Conservation (phyloP, 2,113 vertebrate genomes). For the Psammodynastes pulverulentus region DNA sequence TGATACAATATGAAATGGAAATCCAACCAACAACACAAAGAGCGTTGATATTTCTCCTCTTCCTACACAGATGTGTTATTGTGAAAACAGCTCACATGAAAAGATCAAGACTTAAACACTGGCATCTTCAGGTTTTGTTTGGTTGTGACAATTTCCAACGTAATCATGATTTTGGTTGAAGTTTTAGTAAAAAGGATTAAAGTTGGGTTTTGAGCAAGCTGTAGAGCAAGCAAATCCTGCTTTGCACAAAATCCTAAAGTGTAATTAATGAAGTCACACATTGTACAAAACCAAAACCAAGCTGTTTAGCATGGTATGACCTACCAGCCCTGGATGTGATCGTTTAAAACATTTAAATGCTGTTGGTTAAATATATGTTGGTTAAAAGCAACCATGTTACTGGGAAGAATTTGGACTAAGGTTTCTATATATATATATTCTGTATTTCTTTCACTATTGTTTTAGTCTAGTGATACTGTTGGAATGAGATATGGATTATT, state of each 20-base stretch:
- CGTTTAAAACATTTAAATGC: neutral
- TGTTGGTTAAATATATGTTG: neutral
- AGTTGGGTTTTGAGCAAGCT: neutral
- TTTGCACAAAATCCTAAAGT: neutral
- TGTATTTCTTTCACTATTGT: neutral
- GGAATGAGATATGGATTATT: neutral
- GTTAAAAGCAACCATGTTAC: neutral
- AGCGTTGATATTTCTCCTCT: neutral
- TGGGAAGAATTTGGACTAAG: neutral
- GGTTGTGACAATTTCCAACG: neutral
- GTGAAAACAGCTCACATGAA: neutral
- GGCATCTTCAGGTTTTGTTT: neutral
- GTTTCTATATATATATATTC: neutral
- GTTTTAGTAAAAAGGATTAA: neutral
- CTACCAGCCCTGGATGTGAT: neutral
- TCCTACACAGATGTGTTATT: neutral
- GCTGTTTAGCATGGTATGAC: neutral
- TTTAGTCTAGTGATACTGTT: neutral
- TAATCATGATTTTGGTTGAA: neutral
- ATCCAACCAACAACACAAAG: neutral
- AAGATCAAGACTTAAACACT: neutral
- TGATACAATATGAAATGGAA: neutral
- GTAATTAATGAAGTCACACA: neutral
- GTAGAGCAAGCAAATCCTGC: neutral
- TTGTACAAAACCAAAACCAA: neutral